Percentiles rank a stretch among this genome's conserved stretches.
Evolutionary conservation across 2,888 invertebrate genomes (phyloP).

Genomic region (Oxyteleia sp.): DNA sequence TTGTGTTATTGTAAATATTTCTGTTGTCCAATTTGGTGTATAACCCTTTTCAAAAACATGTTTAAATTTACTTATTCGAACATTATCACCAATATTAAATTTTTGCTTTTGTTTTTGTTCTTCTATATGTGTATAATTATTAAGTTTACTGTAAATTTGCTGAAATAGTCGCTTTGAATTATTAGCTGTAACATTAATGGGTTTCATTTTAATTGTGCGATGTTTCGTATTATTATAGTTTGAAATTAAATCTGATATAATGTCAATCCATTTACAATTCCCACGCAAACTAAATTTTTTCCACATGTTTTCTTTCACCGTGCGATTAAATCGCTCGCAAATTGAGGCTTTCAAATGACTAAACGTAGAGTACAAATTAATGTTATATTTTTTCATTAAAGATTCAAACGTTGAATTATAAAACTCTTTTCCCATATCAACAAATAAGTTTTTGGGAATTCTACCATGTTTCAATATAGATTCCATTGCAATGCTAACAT

Average conservation of each 20-base stretch:
- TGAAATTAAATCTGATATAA: slow-evolving; percentile 1
- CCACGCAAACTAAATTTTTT: slow-evolving; percentile 12
- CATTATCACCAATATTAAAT: background rate
- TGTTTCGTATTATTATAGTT: slow-evolving; percentile 43
- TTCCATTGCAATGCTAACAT: slow-evolving; percentile 75
- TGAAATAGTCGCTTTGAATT: slow-evolving; percentile 37
- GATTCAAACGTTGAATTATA: slow-evolving; percentile 12
- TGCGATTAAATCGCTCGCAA: slow-evolving; percentile 25
- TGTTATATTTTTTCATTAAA: slow-evolving; percentile 21
- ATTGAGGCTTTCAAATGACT: slow-evolving; percentile 36
- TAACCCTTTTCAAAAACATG: slow-evolving; percentile 2
- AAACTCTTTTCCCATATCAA: slow-evolving; percentile 3
- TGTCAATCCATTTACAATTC: slow-evolving; percentile 4
- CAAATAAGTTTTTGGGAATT: slow-evolving; percentile 20
- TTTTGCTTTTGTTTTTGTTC: background rate
- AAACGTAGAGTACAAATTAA: slow-evolving; percentile 26
- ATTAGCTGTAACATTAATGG: slow-evolving; percentile 33
- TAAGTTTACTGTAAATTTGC: slow-evolving; percentile 7
- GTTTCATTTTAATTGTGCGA: slow-evolving; percentile 50
- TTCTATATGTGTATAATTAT: no score
- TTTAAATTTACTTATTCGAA: background rate
- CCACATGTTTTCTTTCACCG: slow-evolving; percentile 30
- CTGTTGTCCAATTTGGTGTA: slow-evolving; percentile 1
- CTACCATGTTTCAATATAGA: slow-evolving; percentile 37
- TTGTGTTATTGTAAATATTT: background rate